Conservation (phyloP, 2,888 invertebrate species). For the Empis stercorea region DNA sequence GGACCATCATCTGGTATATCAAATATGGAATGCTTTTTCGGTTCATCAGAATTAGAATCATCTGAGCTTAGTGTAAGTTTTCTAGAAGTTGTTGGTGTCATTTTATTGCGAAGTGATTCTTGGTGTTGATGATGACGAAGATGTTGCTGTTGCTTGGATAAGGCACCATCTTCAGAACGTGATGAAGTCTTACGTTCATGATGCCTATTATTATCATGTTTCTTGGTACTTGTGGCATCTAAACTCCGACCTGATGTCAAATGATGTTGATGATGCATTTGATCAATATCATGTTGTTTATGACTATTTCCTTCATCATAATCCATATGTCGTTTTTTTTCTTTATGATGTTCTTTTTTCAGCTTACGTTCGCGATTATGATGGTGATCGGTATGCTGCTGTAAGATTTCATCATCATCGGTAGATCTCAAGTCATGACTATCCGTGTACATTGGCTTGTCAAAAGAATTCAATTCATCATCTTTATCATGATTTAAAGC, state of each 20-base stretch:
- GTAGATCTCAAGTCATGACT: constrained; percentile 44
- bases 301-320: constrained; percentile 12
- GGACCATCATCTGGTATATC: constrained; percentile 82
- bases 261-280: constrained; percentile 12
- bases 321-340: constrained; percentile 30
- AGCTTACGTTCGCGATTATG: constrained; percentile 23
- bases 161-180: constrained; percentile 20
- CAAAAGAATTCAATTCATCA: constrained; percentile 12
- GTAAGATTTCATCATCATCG: constrained; percentile 48
- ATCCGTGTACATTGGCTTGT: constrained; percentile 46
- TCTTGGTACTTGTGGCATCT: background rate
- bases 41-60: constrained; percentile 64
- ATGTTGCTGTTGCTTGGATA: background rate
- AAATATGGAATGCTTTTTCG: constrained; percentile 82
- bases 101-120: constrained; percentile 17
- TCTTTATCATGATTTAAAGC: constrained; percentile 5
- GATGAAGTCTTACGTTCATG: constrained; percentile 24
- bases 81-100: constrained; percentile 17
- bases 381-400: constrained; percentile 42
- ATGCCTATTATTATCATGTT: constrained; percentile 13
- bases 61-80: constrained; percentile 46
- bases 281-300: background rate
- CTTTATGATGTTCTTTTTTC: constrained; percentile 28
- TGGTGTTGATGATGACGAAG: background rate
- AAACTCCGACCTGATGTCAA: background rate